Evolutionary conservation across 1,140 invertebrate species (phyloP), one percentile per base, ranked within the genome.

Genomic region (Nautilus pompilius): DNA sequence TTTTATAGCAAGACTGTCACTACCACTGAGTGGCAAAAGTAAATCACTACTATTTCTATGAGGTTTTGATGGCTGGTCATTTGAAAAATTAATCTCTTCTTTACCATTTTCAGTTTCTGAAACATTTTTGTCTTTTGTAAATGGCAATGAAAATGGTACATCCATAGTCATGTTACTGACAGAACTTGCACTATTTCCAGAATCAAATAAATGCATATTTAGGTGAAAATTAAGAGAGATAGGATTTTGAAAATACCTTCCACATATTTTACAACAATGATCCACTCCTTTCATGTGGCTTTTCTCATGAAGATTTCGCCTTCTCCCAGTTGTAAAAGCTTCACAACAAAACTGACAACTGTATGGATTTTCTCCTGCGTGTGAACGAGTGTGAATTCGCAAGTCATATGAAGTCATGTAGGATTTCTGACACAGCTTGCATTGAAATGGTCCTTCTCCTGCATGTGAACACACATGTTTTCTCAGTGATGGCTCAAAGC

Each of bases 401-500:
- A 85, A 89, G 79, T 93, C 93, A 75, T 93, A 92, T 76, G 93
- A 92, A 30, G 91, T 86, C 56, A 92, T 93, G 78, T 95, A 95
- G 78, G 91, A 89, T 41, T 91, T 90, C 5, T 92, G 92, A 80
- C 93, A 95, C 77, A 91, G 89, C 75, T 62, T 63, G 34, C 70
- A 72, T 13, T 61, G 55, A 80, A 88, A 90, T 1, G 91, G 91
- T 69, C 90, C 89, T 63, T 88, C 85, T 60, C 91, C 90, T 0
- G 93, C 96, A 79, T 97, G 92, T 2, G 88, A 89, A 77, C 91
- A 68, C 53, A 54, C 62, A 58, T 74, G 72, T 34, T 51, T 54
- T 46, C 60, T 62, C 29, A 71, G n/a, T 22, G 54, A 48, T 13
- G 32, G 53, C 29, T 55, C 51, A 15, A 60, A 56, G 6, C 58